Percentiles rank a stretch among this genome's conserved stretches.
phyloP scores from a whole-genome alignment of 2,888 invertebrate genomes.

The Papilio protenor region DNA sequence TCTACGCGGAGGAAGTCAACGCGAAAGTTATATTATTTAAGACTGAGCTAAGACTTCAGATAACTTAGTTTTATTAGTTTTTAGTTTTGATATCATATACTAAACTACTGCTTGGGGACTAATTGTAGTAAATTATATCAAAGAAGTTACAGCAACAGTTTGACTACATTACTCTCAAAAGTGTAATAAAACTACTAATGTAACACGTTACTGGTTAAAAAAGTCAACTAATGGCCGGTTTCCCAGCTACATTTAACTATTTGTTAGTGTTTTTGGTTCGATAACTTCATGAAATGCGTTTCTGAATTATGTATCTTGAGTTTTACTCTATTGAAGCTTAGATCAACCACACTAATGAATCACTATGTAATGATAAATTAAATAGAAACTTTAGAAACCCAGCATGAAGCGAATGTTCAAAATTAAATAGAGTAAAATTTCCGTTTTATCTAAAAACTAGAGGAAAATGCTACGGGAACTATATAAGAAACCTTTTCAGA shows the following conservation, averaged over 20 bases:
- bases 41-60: not conserved
- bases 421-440: not conserved
- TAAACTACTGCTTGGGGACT: not conserved
- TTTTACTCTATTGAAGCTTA: too few species aligned
- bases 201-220: not conserved
- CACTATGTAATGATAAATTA: too few species aligned
- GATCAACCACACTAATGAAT: too few species aligned
- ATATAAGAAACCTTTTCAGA: slow-evolving; percentile 13
- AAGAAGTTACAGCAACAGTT: not conserved
- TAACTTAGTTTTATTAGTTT: not conserved
- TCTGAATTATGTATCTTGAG: too few species aligned
- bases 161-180: not conserved
- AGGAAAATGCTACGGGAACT: not conserved
- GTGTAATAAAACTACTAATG: not conserved
- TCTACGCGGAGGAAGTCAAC: too few species aligned
- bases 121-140: not conserved
- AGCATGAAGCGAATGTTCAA: not conserved
- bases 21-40: not conserved
- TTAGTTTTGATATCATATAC: not conserved
- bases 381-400: too few species aligned
- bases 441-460: not conserved
- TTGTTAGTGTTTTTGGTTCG: too few species aligned
- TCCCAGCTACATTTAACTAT: too few species aligned
- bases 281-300: too few species aligned
- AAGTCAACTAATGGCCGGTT: not conserved